These are phyloP conservation scores for Paratrypauchen microcephalus DNA, from an alignment of 2,797 vertebrate species.

Conservation along the genomic window DNA sequence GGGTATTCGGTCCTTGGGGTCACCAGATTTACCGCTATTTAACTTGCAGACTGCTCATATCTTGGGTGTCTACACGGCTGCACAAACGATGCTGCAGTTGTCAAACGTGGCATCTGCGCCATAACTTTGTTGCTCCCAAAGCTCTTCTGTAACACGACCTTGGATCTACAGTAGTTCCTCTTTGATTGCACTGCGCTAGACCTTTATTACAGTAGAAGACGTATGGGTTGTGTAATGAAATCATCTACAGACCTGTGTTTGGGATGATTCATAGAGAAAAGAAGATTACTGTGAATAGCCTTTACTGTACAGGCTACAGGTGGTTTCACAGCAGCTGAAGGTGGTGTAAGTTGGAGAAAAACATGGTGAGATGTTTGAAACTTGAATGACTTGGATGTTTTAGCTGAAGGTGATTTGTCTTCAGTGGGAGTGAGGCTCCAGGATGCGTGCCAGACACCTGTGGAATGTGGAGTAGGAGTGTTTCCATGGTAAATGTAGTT, in stretches of 20 bases:
- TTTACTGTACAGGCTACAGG: neutral
- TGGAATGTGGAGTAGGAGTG: slow-evolving; percentile 50
- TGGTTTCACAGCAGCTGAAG: neutral
- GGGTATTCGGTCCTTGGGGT: neutral
- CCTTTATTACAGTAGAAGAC: neutral
- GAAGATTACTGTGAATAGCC: neutral
- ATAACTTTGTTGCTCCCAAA: slow-evolving; percentile 5
- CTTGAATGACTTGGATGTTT: neutral
- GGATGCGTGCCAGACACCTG: slow-evolving; percentile 48
- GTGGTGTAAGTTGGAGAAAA: neutral
- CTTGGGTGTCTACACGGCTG: neutral
- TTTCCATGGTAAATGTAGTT: slow-evolving; percentile 6
- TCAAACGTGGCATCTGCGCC: slow-evolving; percentile 39
- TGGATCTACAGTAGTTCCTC: neutral
- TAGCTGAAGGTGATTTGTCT: neutral
- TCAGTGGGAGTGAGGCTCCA: neutral
- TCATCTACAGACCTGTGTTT: no score
- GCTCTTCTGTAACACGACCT: no score
- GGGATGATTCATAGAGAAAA: no score
- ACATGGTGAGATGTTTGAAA: neutral
- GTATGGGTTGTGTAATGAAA: no score
- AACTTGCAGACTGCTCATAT: neutral
- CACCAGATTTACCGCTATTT: no score
- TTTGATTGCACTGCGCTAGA: neutral
- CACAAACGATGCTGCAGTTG: slow-evolving; percentile 20